Base-by-base conservation (phyloP, 2,888 invertebrate genomes). In the Aethes cnicana region DNA sequence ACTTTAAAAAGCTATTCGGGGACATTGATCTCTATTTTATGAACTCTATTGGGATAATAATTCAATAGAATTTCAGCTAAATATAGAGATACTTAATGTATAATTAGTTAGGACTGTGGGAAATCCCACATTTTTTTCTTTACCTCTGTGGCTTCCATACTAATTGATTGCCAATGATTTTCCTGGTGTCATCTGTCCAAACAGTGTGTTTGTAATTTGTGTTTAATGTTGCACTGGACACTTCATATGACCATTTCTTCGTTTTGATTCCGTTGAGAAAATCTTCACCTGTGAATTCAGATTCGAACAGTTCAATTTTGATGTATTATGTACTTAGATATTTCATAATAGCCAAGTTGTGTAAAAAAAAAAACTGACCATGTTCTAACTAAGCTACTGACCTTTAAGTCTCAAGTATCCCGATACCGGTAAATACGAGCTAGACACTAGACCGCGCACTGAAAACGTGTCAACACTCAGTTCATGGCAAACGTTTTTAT, bases 181-280 rank as follows among this genome's bases (percentile, higher is more conserved):
- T 5, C 46, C 21, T 1, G 52, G 56, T 12, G 49, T 25, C n/a
- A n/a, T n/a, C 5, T 23, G 33, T 23, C 59, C 59, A 59, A 0
- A 59, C 39, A 1, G 39, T 43, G 9, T 47, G 43, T 0, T 16
- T 39, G 5, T 39, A 18, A 1, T 12, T 47, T 1, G 39, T 20
- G 5, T 30, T 25, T 5, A 23, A 28, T 1, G 25, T 20, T 5
- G 12, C 0, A 1, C 8, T 21, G 1, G 9, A 8, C 4, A 6
- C 7, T 1, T 5, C 8, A 20, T 46, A 47, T 6, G 20, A 23
- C 56, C 57, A 59, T 52, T 50, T 59, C 12, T 44, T 18, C 1
- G 44, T 16, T 48, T 43, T 23, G 8, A 12, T 3, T 0, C 39
- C 47, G 25, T 50, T 46, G 1, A 53, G 9, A 4, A 25, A 16